phyloP scores from a whole-genome alignment of 2,113 vertebrate genomes.

The Rhineura floridana region DNA sequence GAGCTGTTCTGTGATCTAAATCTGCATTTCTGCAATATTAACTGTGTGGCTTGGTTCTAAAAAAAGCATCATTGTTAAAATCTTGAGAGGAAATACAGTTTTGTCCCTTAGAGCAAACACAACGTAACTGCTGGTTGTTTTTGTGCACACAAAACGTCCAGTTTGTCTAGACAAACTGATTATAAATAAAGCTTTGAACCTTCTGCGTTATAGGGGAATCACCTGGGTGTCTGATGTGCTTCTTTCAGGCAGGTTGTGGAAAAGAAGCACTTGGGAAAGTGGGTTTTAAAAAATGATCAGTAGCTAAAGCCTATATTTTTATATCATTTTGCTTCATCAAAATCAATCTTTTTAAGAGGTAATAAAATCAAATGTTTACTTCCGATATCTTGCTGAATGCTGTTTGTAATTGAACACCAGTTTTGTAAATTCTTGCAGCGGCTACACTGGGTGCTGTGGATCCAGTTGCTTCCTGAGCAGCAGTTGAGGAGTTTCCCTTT shows the following conservation, averaged over 20 bases:
- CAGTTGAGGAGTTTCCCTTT: neutral
- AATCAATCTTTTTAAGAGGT: slow-evolving; percentile 46
- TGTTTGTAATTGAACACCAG: slow-evolving; percentile 44
- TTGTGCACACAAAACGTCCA: slow-evolving; percentile 29
- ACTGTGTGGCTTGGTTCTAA: slow-evolving; percentile 34
- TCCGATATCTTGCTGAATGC: slow-evolving; percentile 45
- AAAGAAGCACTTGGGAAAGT: slow-evolving; percentile 41
- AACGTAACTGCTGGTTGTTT: neutral
- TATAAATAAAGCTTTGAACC: slow-evolving; percentile 43
- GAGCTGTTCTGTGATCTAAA: slow-evolving; percentile 43
- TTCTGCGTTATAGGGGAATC: slow-evolving; percentile 45
- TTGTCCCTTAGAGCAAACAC: neutral
- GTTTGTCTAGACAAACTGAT: neutral
- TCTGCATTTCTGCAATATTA: slow-evolving; percentile 59
- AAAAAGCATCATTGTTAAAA: slow-evolving; percentile 42
- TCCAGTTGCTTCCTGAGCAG: neutral
- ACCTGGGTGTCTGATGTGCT: slow-evolving; percentile 17
- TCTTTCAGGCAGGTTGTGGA: slow-evolving; percentile 41
- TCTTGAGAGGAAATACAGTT: slow-evolving; percentile 32
- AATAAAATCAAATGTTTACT: slow-evolving; percentile 58
- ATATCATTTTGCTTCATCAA: slow-evolving; percentile 53
- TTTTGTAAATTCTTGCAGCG: neutral
- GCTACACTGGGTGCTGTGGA: neutral
- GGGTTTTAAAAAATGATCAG: slow-evolving; percentile 54
- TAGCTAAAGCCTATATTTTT: slow-evolving; percentile 63